Evolutionary conservation across 2,888 invertebrate species (phyloP), one percentile per base, ranked within the genome.

Genomic region (Amphipoea lucens): DNA sequence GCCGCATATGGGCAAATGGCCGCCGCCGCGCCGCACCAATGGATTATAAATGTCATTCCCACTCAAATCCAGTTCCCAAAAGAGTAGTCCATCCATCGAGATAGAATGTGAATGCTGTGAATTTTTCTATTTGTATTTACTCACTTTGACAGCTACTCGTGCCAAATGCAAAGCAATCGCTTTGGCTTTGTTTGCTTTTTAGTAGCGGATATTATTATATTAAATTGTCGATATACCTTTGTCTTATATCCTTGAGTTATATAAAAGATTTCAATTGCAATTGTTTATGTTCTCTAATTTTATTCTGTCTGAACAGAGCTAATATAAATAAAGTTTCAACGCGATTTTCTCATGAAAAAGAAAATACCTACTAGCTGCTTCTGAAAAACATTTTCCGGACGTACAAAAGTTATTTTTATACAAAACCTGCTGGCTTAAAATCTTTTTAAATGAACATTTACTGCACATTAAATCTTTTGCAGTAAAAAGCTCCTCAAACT

Each of bases 381-480:
- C 23, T 78, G 14, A 70, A 82, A 62, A 48, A n/a, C 29, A 42
- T 45, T 73, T 57, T 23, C 54, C 51, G n/a, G 23, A 36, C 17
- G 40, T 54, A 57, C 45, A 66, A 29, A 78, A 73, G n/a, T n/a
- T 70, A 12, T 57, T 71, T 71, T 48, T 63, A 63, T 57, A 66
- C 48, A 67, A 62, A 63, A 66, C 60, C 36, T 62, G 29, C 70
- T 45, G 51, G 29, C 69, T 74, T 11, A 78, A 82, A 78, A 83
- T 78, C 68, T 73, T 83, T 82, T 78, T 69, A 40, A 76, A 81
- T 57, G 67, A 71, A 65, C 78, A 70, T 62, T 69, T 62, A 73
- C 57, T 71, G 66, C 36, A 62, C 82, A 82, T 81, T 82, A 78
- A 82, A 75, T 83, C 60, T 79, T 82, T 57, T 65, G 51, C 40